Base-by-base conservation (phyloP, 1,140 invertebrate genomes). In the Muscidifurax raptorellus region DNA sequence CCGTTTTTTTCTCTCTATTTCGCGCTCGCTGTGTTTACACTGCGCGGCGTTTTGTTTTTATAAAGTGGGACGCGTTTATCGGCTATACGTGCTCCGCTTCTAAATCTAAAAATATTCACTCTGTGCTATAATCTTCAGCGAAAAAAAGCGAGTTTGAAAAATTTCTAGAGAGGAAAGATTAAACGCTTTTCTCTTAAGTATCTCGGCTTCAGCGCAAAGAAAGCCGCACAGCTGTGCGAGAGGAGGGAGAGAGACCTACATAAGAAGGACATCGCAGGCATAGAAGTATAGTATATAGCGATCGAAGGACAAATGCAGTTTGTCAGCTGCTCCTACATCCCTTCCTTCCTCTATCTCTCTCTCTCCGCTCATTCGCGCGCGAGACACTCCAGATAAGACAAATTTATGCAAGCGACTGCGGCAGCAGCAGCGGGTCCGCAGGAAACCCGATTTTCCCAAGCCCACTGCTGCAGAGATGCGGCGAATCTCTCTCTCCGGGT, bases 351-450 rank as follows among this genome's bases (percentile, higher is more conserved):
- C 64, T 66, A n/a, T n/a, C 64, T n/a, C 18, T 25, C 66, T 67
- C n/a, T 44, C 44, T 15, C 40, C 74, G 40, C 15, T 47, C 72
- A n/a, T 27, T 40, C 74, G 36, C 25, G 7, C 71, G 27, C 71
- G 72, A 47, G 36, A 52, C 36, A 18, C 36, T 22, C 10, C 44
- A 76, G 74, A 76, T 76, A 76, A 76, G 44, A 7, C n/a, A 44
- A 76, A 76, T 76, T 76, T 76, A 76, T 76, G 74, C 74, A 52
- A 76, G 25, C 36, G 40, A 59, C 69, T 32, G 47, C 83, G 15
- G 44, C 83, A 47, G 44, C 67, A 25, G 59, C 40, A 40, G 66
- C 66, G 44, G 15, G 9, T 67, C 66, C 66, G 3, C 67, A 59
- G 52, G 52, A 59, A 59, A 59, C 52, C 52, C 22, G 52, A 59